phyloP scores from a whole-genome alignment of 1,140 invertebrate species.

The Hesperophylax magnus region DNA sequence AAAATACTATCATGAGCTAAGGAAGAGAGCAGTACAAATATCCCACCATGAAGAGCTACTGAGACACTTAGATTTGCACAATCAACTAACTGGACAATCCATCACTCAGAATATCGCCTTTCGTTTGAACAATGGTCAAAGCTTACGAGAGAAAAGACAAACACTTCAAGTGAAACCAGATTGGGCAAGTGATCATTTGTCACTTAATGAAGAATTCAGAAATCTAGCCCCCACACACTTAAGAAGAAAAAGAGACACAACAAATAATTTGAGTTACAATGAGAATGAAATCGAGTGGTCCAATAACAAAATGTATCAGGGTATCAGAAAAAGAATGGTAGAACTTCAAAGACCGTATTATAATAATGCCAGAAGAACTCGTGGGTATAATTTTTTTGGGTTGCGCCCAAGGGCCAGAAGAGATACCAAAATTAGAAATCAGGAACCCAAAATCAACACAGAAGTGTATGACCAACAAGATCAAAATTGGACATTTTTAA shows the following conservation, averaged over 20 bases:
- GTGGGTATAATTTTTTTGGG: constrained; percentile 46
- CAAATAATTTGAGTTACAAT: neutral
- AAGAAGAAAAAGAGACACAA: constrained; percentile 8
- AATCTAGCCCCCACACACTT: neutral
- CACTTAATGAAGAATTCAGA: neutral
- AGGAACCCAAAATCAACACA: neutral
- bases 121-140: neutral
- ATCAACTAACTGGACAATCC: neutral
- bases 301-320: neutral
- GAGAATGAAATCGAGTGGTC: neutral
- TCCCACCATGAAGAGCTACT: constrained; percentile 43
- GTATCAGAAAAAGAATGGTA: constrained; percentile 23
- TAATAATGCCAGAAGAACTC: constrained; percentile 24
- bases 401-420: constrained; percentile 44
- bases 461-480: neutral
- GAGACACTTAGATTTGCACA: constrained; percentile 11
- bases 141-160: neutral
- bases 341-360: constrained; percentile 7
- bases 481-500: neutral
- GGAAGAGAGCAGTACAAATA: constrained; percentile 58
- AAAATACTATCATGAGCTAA: constrained; percentile 66
- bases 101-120: constrained; percentile 3
- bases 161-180: neutral
- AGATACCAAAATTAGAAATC: constrained; percentile 40
- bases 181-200: neutral